A percentile compares a stretch with the other conserved stretches of the same genome.
Conservation (phyloP, 2,888 invertebrate genomes). For the Poecilobothrus nobilitatus region DNA sequence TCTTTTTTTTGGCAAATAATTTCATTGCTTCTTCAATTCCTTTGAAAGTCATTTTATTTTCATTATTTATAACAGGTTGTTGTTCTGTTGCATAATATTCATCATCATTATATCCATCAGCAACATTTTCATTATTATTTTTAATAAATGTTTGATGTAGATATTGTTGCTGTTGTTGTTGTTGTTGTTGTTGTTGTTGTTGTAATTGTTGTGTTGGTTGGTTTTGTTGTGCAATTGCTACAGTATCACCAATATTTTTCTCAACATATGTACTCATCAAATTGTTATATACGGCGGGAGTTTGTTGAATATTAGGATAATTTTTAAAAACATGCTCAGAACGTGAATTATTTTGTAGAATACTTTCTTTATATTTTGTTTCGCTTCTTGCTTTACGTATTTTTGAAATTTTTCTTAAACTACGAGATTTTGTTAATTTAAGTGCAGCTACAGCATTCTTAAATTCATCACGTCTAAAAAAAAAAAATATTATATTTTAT, state of each 20-base stretch:
- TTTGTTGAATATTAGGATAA: not conserved
- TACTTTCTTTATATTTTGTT: slow-evolving; percentile 35
- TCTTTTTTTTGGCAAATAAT: not conserved
- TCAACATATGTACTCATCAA: slow-evolving; percentile 10
- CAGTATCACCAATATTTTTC: slow-evolving; percentile 17
- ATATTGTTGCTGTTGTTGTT: not conserved
- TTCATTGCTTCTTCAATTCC: not conserved
- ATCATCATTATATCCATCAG: not conserved
- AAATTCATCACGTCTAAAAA: not conserved
- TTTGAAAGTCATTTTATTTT: not conserved
- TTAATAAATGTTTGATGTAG: not conserved
- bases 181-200: slow-evolving; percentile 1
- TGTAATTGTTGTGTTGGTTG: not conserved
- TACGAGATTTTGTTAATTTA: slow-evolving; percentile 11
- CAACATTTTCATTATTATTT: not conserved
- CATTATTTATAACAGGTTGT: not conserved
- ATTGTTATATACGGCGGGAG: slow-evolving; percentile 8
- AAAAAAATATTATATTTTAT: no score
- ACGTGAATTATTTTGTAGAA: not conserved
- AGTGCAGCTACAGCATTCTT: not conserved
- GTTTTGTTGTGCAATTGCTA: not conserved
- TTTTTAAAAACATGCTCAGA: not conserved
- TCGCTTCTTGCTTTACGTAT: slow-evolving; percentile 39
- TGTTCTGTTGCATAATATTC: not conserved
- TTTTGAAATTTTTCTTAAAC: slow-evolving; percentile 29